Percentiles rank a stretch among this genome's conserved stretches.
phyloP scores from a whole-genome alignment of 1,140 invertebrate genomes.

The Procambarus clarkii region DNA sequence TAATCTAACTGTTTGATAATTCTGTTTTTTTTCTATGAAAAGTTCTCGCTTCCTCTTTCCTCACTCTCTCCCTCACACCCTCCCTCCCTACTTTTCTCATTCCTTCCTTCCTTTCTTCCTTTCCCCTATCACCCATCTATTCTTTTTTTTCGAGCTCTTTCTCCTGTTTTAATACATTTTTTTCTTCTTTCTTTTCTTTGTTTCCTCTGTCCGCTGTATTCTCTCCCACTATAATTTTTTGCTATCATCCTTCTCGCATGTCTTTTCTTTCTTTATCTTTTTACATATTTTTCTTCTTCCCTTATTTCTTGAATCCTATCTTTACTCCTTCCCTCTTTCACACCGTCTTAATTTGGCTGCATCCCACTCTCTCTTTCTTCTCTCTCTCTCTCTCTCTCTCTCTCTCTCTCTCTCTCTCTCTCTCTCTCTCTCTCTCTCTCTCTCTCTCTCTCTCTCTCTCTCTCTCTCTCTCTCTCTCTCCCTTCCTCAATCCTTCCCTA shows the following conservation, averaged over 20 bases:
- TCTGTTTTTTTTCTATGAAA: background rate
- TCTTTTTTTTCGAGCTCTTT: background rate
- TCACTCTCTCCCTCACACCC: too few relatives aligned
- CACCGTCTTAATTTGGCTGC: background rate
- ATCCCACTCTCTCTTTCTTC: background rate
- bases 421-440: background rate
- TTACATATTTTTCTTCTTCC: too few relatives aligned
- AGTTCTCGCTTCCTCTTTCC: background rate
- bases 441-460: conserved; percentile 1
- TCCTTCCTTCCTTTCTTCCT: background rate
- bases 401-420: conserved; percentile 9
- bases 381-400: background rate
- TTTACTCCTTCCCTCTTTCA: background rate
- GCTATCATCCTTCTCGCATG: background rate
- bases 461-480: conserved; percentile 17
- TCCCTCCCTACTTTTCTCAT: too few relatives aligned
- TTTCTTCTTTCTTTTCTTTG: background rate
- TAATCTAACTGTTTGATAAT: background rate
- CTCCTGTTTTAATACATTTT: background rate
- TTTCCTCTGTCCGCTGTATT: background rate
- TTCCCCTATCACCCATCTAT: too few relatives aligned
- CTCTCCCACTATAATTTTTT: background rate
- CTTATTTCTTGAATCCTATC: background rate
- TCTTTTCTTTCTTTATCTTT: background rate
- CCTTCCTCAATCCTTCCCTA: too few relatives aligned